phyloP scores from a whole-genome alignment of 2,888 invertebrate species.

The Rhogogaster chlorosoma region DNA sequence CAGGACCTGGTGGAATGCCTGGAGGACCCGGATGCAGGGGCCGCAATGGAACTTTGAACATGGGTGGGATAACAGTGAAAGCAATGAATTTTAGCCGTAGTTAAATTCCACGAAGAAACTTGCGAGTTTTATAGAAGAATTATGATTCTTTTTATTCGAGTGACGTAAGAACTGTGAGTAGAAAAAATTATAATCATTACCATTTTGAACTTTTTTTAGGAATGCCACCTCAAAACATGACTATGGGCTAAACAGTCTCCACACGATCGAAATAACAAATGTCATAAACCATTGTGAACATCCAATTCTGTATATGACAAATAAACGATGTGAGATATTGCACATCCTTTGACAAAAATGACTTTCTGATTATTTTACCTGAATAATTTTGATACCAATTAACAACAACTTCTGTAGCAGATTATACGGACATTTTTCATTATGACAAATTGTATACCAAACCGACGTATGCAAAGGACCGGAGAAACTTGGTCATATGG shows the following conservation, averaged over 20 bases:
- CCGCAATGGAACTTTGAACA: neutral
- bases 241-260: neutral
- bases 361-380: neutral
- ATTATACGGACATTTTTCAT: neutral
- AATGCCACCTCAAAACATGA: neutral
- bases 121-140: neutral
- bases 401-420: neutral
- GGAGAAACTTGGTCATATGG: neutral
- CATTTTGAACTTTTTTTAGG: neutral
- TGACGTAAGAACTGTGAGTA: neutral
- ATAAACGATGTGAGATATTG: neutral
- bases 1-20: neutral
- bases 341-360: neutral
- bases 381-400: neutral
- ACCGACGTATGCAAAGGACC: neutral
- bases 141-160: neutral
- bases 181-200: neutral
- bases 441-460: neutral
- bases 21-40: conserved; percentile 6
- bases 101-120: neutral
- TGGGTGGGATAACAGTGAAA: neutral
- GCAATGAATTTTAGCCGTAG: neutral
- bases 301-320: neutral
- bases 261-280: neutral
- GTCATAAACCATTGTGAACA: neutral